A percentile compares a stretch with the other conserved stretches of the same genome.
These are phyloP conservation scores for Strigops habroptila DNA, from an alignment of 2,113 vertebrate genomes.

Conservation along the genomic window DNA sequence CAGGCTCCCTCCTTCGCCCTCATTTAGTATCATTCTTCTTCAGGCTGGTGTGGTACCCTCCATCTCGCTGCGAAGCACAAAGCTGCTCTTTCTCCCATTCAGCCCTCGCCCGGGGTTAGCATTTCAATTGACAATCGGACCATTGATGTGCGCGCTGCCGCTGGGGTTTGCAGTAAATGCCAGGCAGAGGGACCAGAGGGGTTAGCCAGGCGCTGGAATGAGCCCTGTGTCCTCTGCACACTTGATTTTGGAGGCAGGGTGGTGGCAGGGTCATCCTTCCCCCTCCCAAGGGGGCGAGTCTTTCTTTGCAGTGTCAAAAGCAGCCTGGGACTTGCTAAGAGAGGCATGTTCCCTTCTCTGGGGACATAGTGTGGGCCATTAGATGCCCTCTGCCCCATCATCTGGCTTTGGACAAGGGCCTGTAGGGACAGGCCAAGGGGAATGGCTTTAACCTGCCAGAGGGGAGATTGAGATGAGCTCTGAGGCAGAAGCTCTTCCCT, in stretches of 20 bases:
- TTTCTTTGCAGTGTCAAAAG: neutral
- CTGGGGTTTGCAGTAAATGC: neutral
- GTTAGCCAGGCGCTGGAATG: neutral
- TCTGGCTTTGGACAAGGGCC: neutral
- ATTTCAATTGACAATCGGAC: constrained; percentile 56
- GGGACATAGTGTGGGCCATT: neutral
- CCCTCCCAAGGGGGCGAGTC: neutral
- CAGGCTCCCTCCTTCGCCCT: neutral
- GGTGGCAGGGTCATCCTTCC: neutral
- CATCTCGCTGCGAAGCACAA: constrained; percentile 49
- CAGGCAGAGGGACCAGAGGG: neutral
- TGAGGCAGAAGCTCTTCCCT: neutral
- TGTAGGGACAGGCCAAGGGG: neutral
- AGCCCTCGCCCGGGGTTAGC: neutral
- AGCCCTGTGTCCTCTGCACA: neutral
- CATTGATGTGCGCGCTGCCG: constrained; percentile 31
- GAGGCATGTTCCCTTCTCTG: neutral
- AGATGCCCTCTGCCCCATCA: neutral
- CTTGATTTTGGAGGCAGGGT: neutral
- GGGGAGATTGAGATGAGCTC: neutral
- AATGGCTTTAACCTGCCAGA: neutral
- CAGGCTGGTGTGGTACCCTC: neutral
- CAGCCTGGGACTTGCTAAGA: neutral
- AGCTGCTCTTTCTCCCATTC: constrained; percentile 65
- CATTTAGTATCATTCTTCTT: neutral